Conservation (phyloP, 2,888 invertebrate genomes). For the Portevinia maculata region DNA sequence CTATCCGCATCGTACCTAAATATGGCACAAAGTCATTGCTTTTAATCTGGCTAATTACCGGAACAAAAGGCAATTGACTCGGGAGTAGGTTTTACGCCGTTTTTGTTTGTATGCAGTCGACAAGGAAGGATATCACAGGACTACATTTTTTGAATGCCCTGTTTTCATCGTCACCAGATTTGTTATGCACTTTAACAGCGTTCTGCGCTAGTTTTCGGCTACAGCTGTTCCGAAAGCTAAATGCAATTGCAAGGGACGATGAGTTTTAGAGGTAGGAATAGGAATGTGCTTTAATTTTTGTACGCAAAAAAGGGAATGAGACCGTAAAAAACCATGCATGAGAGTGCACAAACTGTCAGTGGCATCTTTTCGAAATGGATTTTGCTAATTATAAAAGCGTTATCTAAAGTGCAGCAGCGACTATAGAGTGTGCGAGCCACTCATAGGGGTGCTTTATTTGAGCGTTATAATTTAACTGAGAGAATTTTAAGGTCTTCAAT, state of each 20-base stretch:
- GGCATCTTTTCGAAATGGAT: conserved; percentile 5
- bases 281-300: background rate
- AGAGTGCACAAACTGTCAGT: conserved; percentile 8
- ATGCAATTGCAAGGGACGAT: conserved; percentile 1
- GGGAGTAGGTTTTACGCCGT: no score
- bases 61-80: conserved; percentile 18
- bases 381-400: conserved; percentile 12
- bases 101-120: background rate
- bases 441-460: no score
- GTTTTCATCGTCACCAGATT: background rate
- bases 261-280: background rate
- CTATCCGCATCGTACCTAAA: background rate
- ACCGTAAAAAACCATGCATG: background rate
- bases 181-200: conserved; percentile 34
- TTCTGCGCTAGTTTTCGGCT: background rate
- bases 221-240: conserved; percentile 16
- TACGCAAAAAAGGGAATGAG: background rate
- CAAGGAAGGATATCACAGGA: conserved; percentile 2
- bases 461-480: no score
- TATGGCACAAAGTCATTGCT: conserved; percentile 30
- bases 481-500: no score
- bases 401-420: background rate
- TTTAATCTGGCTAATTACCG: conserved; percentile 59
- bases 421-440: no score
- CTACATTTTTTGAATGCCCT: background rate